Evolutionary conservation across 2,888 invertebrate genomes (phyloP), one percentile per base, ranked within the genome.

Genomic region (Harpalus rubripes): DNA sequence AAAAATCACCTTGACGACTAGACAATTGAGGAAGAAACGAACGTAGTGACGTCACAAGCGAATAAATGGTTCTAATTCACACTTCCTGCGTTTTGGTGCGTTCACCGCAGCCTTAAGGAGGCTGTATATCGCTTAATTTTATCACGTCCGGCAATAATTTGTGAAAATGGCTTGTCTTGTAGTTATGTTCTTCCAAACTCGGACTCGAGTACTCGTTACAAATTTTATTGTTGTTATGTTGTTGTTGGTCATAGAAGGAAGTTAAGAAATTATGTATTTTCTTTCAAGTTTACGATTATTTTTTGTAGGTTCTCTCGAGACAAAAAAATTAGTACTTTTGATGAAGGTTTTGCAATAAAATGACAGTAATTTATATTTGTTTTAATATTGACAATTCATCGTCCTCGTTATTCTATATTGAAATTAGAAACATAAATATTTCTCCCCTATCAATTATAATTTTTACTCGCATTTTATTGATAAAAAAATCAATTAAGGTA

Each of bases 31-130:
- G 22, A 63, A 12, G 18, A 10, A 44, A 18, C 22, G 18, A 44
- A 59, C 15, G 15, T 15, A 16, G 59, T 59, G 59, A 59, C 59
- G 59, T 59, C 59, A 59, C 59, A 59, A 39, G 68, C 41, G 52
- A 72, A 82, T 82, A 72, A 82, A 82, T 56, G 32, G 65, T 26
- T 10, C 41, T 72, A 82, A 82, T 72, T 52, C 16, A 39, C 72
- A 56, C 72, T 82, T 82, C 82, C 82, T 82, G 72, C 56, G 39
- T 58, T 80, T 80, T 15, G 10, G 74, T 52, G 44, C 74, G 44
- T 74, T 74, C 74, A 74, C 74, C 18, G 74, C 74, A 56, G 8
- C 15, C 52, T 74, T 74, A 16, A 74, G 74, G 18, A 18, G 68
- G 68, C 68, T 15, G n/a, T n/a, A 63, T 26, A 63, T 22, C 63